Evolutionary conservation across 1,140 invertebrate species (phyloP), one percentile per base, ranked within the genome.

Genomic region (Drosophila nebulosa): DNA sequence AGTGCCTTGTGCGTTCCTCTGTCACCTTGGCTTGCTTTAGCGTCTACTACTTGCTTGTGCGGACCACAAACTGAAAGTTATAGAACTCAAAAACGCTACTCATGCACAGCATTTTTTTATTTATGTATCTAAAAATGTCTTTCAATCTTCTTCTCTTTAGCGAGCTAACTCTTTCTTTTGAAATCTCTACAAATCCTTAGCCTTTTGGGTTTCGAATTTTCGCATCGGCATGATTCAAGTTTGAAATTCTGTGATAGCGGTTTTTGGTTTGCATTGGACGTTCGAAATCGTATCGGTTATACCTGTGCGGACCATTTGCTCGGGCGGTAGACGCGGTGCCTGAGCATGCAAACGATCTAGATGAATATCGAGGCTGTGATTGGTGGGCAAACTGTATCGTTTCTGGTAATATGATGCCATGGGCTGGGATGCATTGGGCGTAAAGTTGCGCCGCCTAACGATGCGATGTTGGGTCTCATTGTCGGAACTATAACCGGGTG

Each of bases 391-490:
- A 60, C 90, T 92, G 53, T 91, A 90, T 58, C 91, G 91, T 67
- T 92, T 93, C 75, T 92, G 93, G 39, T 74, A 74, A 56, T 69
- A 83, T 10, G 77, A 59, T 18, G 80, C 76, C 50, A 50, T 27
- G 1, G 75, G 91, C 89, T n/a, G n/a, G n/a, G n/a, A n/a, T n/a
- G 56, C 92, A 92, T 73, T 94, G 92, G 90, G 61, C 93, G 3
- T 93, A 94, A 90, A 93, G 92, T 79, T 74, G 16, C 39, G 39
- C 56, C 63, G n/a, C 26, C 94, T 94, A 74, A 94, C 94, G 35
- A 73, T 14, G 57, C 68, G 70, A 27, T 78, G 69, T 18, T 71
- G 86, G 2, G 71, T 27, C 51, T 86, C 84, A 22, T 67, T 86
- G 52, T 90, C 89, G 50, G 89, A 90, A 62, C 89, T 71, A 60